phyloP scores from a whole-genome alignment of 2,113 vertebrate genomes.

The Apeltes quadracus region DNA sequence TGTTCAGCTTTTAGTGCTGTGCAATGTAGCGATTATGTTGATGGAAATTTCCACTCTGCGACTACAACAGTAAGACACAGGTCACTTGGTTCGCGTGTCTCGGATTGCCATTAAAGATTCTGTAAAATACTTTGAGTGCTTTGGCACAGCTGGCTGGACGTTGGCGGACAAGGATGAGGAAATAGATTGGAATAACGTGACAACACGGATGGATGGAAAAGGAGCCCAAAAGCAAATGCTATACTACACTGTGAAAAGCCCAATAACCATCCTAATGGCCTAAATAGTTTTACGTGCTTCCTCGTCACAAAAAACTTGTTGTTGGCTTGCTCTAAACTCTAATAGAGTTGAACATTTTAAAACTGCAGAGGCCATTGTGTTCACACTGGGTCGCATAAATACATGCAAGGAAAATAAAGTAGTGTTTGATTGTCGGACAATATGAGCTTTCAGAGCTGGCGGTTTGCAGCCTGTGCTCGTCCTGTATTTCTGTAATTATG shows the following conservation, averaged over 20 bases:
- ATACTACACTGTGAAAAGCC: slow-evolving; percentile 4
- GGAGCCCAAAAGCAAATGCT: background rate
- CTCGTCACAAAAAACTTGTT: slow-evolving; percentile 17
- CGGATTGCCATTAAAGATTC: background rate
- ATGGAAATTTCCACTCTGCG: slow-evolving; percentile 28
- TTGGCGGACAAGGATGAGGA: background rate
- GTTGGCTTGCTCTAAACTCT: background rate
- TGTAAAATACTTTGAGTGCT: background rate
- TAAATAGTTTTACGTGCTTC: slow-evolving; percentile 51
- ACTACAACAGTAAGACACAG: slow-evolving; percentile 12
- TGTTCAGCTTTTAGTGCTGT: slow-evolving; percentile 27
- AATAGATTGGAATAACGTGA: background rate
- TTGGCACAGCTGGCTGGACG: background rate
- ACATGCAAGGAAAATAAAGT: background rate
- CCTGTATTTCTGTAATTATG: slow-evolving; percentile 40
- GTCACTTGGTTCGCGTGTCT: slow-evolving; percentile 9
- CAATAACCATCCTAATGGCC: slow-evolving; percentile 1
- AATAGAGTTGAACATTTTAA: background rate
- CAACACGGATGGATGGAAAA: background rate
- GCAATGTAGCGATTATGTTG: slow-evolving; percentile 20
- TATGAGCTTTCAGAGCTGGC: slow-evolving; percentile 10
- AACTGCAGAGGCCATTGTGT: background rate
- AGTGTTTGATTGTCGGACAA: slow-evolving; percentile 9
- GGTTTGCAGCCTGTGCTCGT: slow-evolving; percentile 10
- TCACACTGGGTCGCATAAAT: background rate